Evolutionary conservation across 2,113 vertebrate species (phyloP).

Genomic region (Gymnarchus niloticus): DNA sequence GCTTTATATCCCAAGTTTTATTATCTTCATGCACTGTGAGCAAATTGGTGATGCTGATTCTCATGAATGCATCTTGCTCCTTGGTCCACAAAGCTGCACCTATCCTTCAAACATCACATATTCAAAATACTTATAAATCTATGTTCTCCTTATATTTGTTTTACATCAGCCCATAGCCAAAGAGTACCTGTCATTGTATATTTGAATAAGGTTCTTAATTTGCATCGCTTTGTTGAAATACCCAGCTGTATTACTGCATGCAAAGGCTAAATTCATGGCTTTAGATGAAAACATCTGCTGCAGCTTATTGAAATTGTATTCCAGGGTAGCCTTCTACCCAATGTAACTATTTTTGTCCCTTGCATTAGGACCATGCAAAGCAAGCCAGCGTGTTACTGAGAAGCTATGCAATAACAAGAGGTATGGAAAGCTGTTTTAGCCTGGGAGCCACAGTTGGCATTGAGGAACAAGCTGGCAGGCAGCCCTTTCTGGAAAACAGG

Average conservation of each 20-base stretch:
- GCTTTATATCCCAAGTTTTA: neutral
- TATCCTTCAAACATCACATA: neutral
- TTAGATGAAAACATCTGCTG: neutral
- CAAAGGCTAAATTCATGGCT: neutral
- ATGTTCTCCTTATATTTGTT: neutral
- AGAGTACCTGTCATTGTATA: neutral
- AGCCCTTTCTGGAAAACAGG: neutral
- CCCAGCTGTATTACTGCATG: neutral
- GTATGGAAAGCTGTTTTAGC: neutral
- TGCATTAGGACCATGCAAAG: neutral
- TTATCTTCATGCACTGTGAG: too few relatives aligned
- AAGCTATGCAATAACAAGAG: neutral
- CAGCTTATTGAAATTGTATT: neutral
- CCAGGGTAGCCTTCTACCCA: neutral
- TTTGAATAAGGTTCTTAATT: neutral
- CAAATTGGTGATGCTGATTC: too few relatives aligned
- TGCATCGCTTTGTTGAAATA: neutral
- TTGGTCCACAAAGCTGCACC: too few relatives aligned
- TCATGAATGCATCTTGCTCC: too few relatives aligned
- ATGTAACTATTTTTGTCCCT: neutral
- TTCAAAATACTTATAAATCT: neutral
- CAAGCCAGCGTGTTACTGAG: neutral
- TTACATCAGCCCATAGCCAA: neutral
- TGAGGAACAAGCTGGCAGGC: neutral
- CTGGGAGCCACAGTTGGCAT: neutral